Percentiles rank a stretch among this genome's conserved stretches.
Evolutionary conservation across 2,113 vertebrate genomes (phyloP).

Genomic region (Solea senegalensis): DNA sequence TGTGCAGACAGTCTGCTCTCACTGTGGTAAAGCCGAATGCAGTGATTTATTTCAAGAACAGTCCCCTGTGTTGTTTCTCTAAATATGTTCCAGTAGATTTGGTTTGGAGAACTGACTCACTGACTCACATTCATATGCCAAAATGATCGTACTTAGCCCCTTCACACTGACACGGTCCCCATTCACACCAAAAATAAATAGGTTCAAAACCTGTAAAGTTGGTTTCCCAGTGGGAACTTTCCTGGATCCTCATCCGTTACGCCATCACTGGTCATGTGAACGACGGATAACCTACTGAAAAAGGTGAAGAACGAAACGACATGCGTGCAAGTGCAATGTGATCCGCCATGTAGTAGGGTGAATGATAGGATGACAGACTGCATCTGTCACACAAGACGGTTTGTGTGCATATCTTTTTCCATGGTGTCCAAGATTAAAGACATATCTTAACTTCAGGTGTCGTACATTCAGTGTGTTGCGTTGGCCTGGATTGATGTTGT

Average conservation of each 20-base stretch:
- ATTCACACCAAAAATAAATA: too few relatives aligned
- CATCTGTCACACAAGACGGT: background rate
- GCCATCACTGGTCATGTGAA: too few relatives aligned
- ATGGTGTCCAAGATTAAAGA: conserved; percentile 4
- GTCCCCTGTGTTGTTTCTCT: background rate
- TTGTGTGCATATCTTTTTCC: too few relatives aligned
- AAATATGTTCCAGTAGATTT: conserved; percentile 15
- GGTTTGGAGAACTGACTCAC: background rate
- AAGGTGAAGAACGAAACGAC: too few relatives aligned
- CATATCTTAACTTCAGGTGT: conserved; percentile 8
- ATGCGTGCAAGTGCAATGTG: too few relatives aligned
- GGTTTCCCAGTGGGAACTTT: too few relatives aligned
- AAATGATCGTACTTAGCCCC: too few relatives aligned
- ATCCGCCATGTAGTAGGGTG: conserved; percentile 1
- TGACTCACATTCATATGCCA: too few relatives aligned
- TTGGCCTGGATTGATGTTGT: conserved; percentile 38
- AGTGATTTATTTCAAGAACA: conserved; percentile 18
- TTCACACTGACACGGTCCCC: background rate
- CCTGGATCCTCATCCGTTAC: too few relatives aligned
- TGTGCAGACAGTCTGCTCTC: background rate
- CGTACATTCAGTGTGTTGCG: conserved; percentile 18
- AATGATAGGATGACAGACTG: conserved; percentile 20
- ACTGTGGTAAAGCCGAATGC: conserved; percentile 11
- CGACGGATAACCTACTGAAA: too few relatives aligned
- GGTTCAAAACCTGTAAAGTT: too few relatives aligned